phyloP scores from a whole-genome alignment of 2,113 vertebrate genomes.

The Austrofundulus limnaeus region DNA sequence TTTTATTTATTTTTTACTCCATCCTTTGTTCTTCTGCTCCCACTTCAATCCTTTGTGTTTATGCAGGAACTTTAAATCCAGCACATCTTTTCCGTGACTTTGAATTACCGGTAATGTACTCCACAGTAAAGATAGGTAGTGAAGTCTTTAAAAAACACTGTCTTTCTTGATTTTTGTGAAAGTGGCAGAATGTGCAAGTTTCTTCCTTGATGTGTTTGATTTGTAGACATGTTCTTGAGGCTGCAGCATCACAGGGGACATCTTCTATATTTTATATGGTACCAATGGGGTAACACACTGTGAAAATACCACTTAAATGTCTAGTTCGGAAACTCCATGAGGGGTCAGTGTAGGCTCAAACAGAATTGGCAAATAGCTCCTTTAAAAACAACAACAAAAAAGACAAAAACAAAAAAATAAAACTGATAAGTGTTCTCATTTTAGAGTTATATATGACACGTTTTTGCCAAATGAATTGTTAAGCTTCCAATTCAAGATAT shows the following conservation, averaged over 20 bases:
- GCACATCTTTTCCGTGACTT: slow-evolving; percentile 57
- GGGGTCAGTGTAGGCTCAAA: slow-evolving; percentile 45
- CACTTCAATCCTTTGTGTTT: slow-evolving; percentile 43
- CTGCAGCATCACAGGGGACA: slow-evolving; percentile 32
- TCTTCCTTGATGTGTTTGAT: slow-evolving; percentile 49
- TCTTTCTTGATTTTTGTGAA: slow-evolving; percentile 31
- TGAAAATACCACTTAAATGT: slow-evolving; percentile 51
- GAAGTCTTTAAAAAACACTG: slow-evolving; percentile 19
- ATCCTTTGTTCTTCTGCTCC: slow-evolving; percentile 28
- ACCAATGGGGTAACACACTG: slow-evolving; percentile 33
- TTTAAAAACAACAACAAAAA: slow-evolving; percentile 1
- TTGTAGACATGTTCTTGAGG: slow-evolving; percentile 46
- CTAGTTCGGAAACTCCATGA: slow-evolving; percentile 40
- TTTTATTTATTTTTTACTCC: slow-evolving; percentile 27
- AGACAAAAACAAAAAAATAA: too few species aligned
- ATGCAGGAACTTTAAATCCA: slow-evolving; percentile 35
- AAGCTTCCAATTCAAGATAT: too few species aligned
- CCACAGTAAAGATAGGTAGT: slow-evolving; percentile 41
- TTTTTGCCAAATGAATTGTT: slow-evolving; percentile 20
- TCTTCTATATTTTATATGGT: slow-evolving; percentile 54
- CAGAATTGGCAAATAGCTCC: slow-evolving; percentile 44
- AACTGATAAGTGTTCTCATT: too few species aligned
- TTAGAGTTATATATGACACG: slow-evolving; percentile 25
- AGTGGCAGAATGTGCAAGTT: slow-evolving; percentile 44
- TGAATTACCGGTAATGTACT: slow-evolving; percentile 62